Evolutionary conservation across 2,113 vertebrate species (phyloP).

Genomic region (Cyanistes caeruleus): DNA sequence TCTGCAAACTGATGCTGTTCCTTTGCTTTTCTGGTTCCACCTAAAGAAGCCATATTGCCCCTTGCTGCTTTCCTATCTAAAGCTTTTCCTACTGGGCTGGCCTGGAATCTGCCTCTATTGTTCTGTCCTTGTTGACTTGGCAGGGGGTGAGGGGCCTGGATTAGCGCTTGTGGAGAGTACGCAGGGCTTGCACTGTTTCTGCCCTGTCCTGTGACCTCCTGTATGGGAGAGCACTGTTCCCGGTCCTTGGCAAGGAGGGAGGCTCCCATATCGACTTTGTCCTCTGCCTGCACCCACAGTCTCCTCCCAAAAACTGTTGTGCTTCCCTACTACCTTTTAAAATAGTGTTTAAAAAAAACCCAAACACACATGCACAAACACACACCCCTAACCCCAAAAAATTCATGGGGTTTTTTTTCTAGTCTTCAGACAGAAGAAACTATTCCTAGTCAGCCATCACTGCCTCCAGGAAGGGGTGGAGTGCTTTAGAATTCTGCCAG

Average conservation of each 20-base stretch:
- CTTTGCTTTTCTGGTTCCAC: conserved; percentile 40
- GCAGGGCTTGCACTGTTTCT: not conserved
- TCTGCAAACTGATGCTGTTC: conserved; percentile 28
- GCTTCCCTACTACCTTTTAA: not conserved
- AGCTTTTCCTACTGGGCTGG: conserved; percentile 49
- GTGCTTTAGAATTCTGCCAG: not conserved
- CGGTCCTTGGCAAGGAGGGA: not conserved
- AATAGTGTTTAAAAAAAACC: not conserved
- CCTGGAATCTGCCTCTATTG: conserved; percentile 41
- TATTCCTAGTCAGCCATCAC: not conserved
- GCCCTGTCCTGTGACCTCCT: not conserved
- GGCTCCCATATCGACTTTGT: not conserved
- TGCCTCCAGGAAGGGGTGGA: not conserved
- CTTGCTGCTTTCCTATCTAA: conserved; percentile 17
- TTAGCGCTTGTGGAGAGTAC: not conserved
- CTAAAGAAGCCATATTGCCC: not conserved
- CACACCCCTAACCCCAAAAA: not conserved
- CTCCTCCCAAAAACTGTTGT: not conserved
- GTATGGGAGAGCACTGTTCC: not conserved
- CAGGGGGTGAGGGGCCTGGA: conserved; percentile 45
- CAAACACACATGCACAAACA: not conserved
- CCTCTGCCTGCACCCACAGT: not conserved
- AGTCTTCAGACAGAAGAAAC: not conserved
- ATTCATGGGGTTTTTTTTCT: not conserved
- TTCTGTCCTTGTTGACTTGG: conserved; percentile 49